phyloP scores from a whole-genome alignment of 2,113 vertebrate genomes.

The Calidris pygmaea region DNA sequence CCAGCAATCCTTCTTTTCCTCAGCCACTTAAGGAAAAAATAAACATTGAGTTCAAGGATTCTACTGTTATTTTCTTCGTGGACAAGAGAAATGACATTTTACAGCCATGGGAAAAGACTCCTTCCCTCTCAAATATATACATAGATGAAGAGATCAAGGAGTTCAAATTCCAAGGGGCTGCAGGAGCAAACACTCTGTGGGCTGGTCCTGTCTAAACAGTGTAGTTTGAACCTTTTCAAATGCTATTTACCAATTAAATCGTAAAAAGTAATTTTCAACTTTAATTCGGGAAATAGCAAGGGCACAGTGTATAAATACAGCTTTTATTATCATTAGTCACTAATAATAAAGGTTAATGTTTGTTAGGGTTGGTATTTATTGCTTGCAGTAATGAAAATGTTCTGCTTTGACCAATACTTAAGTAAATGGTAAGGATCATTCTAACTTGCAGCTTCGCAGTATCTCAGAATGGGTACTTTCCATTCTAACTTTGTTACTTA shows the following conservation, averaged over 20 bases:
- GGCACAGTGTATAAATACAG: not conserved
- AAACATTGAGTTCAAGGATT: not conserved
- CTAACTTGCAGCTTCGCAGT: not conserved
- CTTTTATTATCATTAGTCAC: not conserved
- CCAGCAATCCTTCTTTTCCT: not conserved
- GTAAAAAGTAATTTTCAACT: conserved; percentile 54
- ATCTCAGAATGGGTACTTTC: not conserved
- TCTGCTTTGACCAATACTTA: not conserved
- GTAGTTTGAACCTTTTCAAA: conserved; percentile 37
- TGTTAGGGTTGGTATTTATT: conserved; percentile 47
- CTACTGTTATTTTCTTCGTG: not conserved
- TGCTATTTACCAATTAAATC: conserved; percentile 10
- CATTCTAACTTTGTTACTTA: not conserved
- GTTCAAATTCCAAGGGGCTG: conserved; percentile 37
- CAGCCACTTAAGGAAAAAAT: not conserved
- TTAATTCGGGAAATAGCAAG: not conserved
- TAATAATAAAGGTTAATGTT: conserved; percentile 55
- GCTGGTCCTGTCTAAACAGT: not conserved
- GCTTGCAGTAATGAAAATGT: not conserved
- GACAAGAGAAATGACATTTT: not conserved
- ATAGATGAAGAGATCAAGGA: not conserved
- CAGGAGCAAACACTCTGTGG: not conserved
- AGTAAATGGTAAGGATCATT: not conserved
- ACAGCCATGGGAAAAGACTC: not conserved
- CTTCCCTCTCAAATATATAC: not conserved